A percentile compares a stretch with the other conserved stretches of the same genome.
These are phyloP conservation scores for Galago senegalensis DNA, from an alignment of 2,797 vertebrate species.

Conservation along the genomic window DNA sequence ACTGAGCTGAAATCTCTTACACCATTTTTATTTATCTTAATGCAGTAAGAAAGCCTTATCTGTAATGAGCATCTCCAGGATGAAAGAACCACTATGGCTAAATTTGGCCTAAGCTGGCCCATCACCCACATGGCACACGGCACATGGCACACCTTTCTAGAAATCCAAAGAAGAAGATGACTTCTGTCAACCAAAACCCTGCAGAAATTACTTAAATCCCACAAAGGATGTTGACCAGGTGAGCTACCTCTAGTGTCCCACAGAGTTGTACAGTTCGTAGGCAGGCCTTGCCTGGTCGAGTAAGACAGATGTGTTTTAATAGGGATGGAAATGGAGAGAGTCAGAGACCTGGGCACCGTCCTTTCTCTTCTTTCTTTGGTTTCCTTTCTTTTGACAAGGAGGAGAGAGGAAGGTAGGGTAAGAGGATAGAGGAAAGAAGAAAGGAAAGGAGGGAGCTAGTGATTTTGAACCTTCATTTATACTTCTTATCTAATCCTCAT, in stretches of 20 bases:
- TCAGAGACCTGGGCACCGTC: neutral
- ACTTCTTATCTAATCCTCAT: neutral
- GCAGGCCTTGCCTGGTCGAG: neutral
- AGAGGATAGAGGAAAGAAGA: neutral
- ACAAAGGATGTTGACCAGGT: neutral
- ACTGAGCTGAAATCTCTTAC: neutral
- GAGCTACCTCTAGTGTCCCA: neutral
- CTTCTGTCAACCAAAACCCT: neutral
- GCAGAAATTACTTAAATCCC: neutral
- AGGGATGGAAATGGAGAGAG: neutral
- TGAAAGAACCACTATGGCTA: neutral
- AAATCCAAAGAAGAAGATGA: neutral
- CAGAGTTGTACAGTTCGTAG: neutral
- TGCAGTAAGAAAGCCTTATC: neutral
- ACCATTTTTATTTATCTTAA: neutral
- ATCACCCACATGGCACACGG: neutral
- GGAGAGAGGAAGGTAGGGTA: neutral
- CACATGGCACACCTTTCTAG: neutral
- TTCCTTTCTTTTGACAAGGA: neutral
- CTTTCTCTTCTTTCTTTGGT: neutral
- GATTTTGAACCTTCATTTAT: neutral
- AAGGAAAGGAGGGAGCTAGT: neutral
- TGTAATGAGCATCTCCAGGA: neutral
- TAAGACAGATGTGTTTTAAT: neutral
- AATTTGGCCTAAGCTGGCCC: neutral